Base-by-base conservation (phyloP, 2,797 vertebrate species). In the Melanotaenia parkinsoni region DNA sequence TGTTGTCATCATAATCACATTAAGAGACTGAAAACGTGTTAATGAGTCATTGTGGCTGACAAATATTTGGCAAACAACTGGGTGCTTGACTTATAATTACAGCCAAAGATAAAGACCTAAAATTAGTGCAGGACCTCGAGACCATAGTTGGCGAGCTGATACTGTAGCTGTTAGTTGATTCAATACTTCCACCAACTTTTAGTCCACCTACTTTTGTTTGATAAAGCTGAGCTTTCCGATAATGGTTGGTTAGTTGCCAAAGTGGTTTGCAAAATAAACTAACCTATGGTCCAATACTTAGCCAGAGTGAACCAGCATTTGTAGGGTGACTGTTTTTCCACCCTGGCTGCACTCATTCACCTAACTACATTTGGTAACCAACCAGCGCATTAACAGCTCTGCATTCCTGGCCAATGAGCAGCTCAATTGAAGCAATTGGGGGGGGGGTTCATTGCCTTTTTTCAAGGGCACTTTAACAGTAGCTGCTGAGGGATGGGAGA, bases 331-430 rank as follows among this genome's bases (percentile, higher is more conserved):
- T 81, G 63, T 75, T 76, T 78, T 77, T 79, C 67, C 62, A 62
- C 68, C 70, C 56, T 68, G 76, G 67, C 74, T 79, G 77, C 70
- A 60, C 76, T 81, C 73, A 85, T 79, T 83, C 72, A 85, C 76
- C 82, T 73, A 85, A 79, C 60, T 77, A 73, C 70, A 82, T 89
- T 86, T 85, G 83, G 80, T 87, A 83, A 76, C 72, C 76, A 69
- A 67, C 77, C 78, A 83, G 76, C 77, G 77, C 65, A 84, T 78
- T 76, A 73, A 62, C 60, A 43, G 74, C 85, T 89, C 86, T 86
- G 85, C 82, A 89, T 89, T 88, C 90, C 70, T 89, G 89, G 87
- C 82, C 85, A 88, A 72, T 77, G 83, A 90, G 79, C 80, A 85
- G 75, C 83, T 81, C 76, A 82, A 87, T 86, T 80, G 82, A 75